A percentile compares a stretch with the other conserved stretches of the same genome.
Evolutionary conservation across 2,797 vertebrate species (phyloP).

Genomic region (Enteromius treurensis): DNA sequence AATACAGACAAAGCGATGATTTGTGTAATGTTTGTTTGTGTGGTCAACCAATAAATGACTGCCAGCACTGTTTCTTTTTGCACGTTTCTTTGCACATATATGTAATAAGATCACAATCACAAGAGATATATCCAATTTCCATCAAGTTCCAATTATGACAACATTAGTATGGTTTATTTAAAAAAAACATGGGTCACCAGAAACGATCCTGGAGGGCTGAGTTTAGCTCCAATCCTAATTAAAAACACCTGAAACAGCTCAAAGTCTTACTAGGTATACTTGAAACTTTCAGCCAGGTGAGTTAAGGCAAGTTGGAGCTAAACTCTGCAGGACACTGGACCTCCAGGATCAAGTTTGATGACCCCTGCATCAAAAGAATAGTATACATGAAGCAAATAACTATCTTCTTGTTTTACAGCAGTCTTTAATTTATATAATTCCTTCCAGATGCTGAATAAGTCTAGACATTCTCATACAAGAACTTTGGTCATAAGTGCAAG

Average conservation of each 20-base stretch:
- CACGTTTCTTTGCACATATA: constrained; percentile 48
- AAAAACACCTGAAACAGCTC: no score
- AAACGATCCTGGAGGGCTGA: no score
- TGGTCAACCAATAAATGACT: constrained; percentile 66
- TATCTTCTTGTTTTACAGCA: neutral
- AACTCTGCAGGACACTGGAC: no score
- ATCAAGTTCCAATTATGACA: neutral
- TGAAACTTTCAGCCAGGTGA: no score
- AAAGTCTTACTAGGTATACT: no score
- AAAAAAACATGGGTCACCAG: neutral
- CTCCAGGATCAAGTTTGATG: no score
- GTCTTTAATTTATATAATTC: constrained; percentile 15
- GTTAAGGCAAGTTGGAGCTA: no score
- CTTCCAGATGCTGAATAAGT: constrained; percentile 31
- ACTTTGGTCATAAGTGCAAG: constrained; percentile 9
- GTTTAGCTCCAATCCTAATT: no score
- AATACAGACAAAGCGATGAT: constrained; percentile 55
- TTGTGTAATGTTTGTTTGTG: constrained; percentile 62
- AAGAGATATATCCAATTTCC: neutral
- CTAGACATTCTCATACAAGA: constrained; percentile 11
- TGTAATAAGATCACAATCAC: neutral
- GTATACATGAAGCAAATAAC: neutral
- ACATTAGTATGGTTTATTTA: neutral
- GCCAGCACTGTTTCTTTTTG: constrained; percentile 59
- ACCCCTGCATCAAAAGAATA: no score